These are phyloP conservation scores for Danio tinwini DNA, from an alignment of 2,797 vertebrate species.

Conservation along the genomic window DNA sequence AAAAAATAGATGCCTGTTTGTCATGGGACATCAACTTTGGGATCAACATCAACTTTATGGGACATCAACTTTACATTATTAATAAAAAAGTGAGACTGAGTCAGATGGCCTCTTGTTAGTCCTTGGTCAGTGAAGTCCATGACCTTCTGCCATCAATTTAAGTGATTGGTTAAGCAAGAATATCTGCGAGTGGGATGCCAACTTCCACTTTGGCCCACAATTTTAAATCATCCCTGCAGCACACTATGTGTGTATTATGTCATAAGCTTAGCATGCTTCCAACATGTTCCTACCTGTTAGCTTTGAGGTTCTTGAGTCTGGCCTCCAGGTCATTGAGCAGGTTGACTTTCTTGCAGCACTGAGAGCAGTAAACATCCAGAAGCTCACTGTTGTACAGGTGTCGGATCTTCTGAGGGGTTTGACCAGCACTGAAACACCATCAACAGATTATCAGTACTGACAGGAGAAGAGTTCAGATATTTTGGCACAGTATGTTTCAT, in stretches of 20 bases:
- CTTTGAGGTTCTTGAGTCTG: conserved; percentile 93
- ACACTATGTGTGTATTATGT: not conserved
- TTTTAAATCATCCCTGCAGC: not conserved
- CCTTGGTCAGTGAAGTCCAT: too few species aligned
- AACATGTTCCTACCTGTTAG: conserved; percentile 86
- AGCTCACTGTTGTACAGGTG: conserved; percentile 86
- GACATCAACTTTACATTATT: too few species aligned
- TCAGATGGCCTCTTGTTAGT: too few species aligned
- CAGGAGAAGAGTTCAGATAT: not conserved
- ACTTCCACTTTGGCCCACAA: not conserved
- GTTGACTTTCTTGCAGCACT: conserved; percentile 98
- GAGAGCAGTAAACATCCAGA: conserved; percentile 95
- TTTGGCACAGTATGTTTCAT: not conserved
- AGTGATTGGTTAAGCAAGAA: too few species aligned
- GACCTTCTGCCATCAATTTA: too few species aligned
- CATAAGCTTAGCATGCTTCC: not conserved
- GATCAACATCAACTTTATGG: too few species aligned
- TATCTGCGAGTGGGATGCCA: not conserved
- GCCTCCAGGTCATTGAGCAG: conserved; percentile 96
- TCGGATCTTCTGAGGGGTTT: conserved; percentile 91
- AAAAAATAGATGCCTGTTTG: too few species aligned
- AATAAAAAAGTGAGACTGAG: too few species aligned
- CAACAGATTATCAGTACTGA: conserved; percentile 3
- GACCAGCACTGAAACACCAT: conserved; percentile 85
- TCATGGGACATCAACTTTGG: too few species aligned